phyloP scores from a whole-genome alignment of 1,140 invertebrate species.

The Scylla paramamosain region DNA sequence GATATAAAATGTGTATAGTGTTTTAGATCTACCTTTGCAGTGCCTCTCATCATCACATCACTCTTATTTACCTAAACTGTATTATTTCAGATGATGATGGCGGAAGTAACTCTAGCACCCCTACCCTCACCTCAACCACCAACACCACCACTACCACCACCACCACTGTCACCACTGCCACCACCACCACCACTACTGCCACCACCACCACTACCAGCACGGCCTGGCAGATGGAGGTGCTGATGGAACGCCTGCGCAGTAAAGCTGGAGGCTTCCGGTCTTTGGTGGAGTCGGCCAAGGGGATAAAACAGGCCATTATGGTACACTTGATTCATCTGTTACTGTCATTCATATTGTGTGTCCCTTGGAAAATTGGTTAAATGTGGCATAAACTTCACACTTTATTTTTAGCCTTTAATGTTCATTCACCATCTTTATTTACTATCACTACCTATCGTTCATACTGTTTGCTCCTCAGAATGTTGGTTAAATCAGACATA shows the following conservation, averaged over 20 bases:
- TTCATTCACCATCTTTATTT: not conserved
- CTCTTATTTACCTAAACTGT: too few relatives aligned
- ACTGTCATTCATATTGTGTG: constrained; percentile 33
- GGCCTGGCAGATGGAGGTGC: constrained; percentile 84
- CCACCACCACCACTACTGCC: constrained; percentile 40
- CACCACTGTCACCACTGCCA: constrained; percentile 13
- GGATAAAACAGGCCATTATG: constrained; percentile 89
- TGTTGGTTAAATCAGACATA: too few relatives aligned
- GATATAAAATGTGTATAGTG: too few relatives aligned
- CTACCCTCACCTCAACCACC: not conserved
- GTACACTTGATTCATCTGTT: constrained; percentile 80
- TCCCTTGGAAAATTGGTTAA: too few relatives aligned
- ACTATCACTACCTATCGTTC: too few relatives aligned
- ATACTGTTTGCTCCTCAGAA: too few relatives aligned
- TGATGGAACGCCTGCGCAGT: constrained; percentile 93
- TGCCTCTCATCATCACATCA: too few relatives aligned
- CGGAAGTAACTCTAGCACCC: not conserved
- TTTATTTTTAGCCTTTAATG: too few relatives aligned
- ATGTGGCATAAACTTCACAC: too few relatives aligned
- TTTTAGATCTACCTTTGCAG: too few relatives aligned
- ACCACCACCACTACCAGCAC: constrained; percentile 67
- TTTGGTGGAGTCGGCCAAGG: constrained; percentile 91
- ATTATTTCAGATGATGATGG: constrained; percentile 45
- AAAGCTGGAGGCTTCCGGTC: constrained; percentile 89
- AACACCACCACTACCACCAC: constrained; percentile 15